phyloP scores from a whole-genome alignment of 2,113 vertebrate genomes.

The Callocephalon fimbriatum region DNA sequence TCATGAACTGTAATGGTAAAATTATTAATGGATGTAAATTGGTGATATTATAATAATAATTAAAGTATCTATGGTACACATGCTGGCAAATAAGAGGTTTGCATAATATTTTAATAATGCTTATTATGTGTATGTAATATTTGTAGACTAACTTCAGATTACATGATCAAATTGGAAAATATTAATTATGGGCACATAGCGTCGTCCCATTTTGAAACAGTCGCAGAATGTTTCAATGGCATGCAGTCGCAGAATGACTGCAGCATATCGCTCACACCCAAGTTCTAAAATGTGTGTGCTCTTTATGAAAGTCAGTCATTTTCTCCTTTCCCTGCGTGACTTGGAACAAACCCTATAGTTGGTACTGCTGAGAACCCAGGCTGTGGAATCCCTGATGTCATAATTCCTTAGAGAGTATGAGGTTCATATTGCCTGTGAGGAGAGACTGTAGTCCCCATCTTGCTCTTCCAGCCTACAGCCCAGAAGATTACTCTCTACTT shows the following conservation, averaged over 20 bases:
- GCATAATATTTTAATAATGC: background rate
- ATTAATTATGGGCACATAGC: background rate
- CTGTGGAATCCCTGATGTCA: background rate
- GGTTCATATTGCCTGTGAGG: background rate
- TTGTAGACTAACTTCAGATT: background rate
- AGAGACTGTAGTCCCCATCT: background rate
- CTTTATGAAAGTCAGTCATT: background rate
- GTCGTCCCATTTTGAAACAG: background rate
- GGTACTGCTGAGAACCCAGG: background rate
- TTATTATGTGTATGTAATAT: background rate
- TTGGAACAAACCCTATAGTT: background rate
- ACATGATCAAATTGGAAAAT: background rate
- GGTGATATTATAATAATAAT: background rate
- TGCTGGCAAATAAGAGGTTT: background rate
- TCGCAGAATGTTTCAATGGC: no score
- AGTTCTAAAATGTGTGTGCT: background rate
- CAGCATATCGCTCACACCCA: background rate
- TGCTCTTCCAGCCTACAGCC: background rate
- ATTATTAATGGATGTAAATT: background rate
- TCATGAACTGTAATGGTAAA: background rate
- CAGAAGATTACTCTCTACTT: background rate
- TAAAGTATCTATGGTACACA: background rate
- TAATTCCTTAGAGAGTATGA: background rate
- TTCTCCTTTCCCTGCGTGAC: background rate
- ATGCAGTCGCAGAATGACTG: background rate